phyloP scores from a whole-genome alignment of 2,797 vertebrate species.

The Dendrocincla tyrannina region DNA sequence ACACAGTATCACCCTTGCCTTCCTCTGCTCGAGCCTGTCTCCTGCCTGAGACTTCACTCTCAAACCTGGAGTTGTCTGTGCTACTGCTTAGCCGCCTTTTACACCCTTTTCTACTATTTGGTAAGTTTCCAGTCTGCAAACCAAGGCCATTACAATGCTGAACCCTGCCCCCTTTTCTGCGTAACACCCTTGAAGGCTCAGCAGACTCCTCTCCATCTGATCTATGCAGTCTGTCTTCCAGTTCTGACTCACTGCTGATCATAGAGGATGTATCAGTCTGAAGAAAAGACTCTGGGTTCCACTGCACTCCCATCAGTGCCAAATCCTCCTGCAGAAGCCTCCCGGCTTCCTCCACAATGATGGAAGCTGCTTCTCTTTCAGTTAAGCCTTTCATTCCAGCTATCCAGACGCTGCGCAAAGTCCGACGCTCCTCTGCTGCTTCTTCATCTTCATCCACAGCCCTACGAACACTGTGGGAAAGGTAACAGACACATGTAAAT shows the following conservation, averaged over 20 bases:
- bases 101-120: constrained; percentile 30
- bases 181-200: not conserved
- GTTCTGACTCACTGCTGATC: constrained; percentile 51
- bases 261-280: constrained; percentile 34
- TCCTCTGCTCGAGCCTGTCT: not conserved
- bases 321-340: constrained; percentile 90
- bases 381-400: constrained; percentile 86
- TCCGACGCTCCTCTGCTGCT: constrained; percentile 87
- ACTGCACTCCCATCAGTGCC: constrained; percentile 87
- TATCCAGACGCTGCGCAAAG: constrained; percentile 86
- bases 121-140: constrained; percentile 1
- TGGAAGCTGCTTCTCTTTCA: constrained; percentile 86
- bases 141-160: not conserved
- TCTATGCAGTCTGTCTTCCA: constrained; percentile 20
- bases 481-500: not conserved
- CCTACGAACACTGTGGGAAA: constrained; percentile 72
- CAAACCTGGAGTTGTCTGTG: constrained; percentile 11
- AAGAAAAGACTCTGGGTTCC: constrained; percentile 77
- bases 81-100: constrained; percentile 25
- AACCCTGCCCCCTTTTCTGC: not conserved
- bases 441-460: constrained; percentile 93
- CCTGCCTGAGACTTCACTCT: not conserved
- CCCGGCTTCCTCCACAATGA: constrained; percentile 89
- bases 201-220: constrained; percentile 9
- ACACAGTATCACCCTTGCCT: not conserved